phyloP scores from a whole-genome alignment of 2,113 vertebrate genomes.

The Neotoma lepida region DNA sequence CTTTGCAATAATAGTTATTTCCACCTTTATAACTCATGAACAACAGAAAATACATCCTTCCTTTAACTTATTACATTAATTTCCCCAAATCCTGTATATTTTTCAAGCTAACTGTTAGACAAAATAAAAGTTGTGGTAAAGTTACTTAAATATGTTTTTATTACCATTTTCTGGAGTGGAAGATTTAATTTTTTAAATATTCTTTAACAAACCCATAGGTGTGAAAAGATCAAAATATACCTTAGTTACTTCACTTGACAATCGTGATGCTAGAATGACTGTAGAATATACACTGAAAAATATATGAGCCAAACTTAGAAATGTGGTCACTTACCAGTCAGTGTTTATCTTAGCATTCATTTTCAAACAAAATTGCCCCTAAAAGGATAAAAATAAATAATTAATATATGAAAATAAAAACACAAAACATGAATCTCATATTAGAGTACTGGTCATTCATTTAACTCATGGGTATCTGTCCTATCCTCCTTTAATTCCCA shows the following conservation, averaged over 20 bases:
- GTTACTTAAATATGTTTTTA: not conserved
- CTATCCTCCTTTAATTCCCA: not conserved
- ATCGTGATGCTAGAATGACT: not conserved
- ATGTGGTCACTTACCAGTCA: conserved; percentile 62
- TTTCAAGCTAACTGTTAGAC: not conserved
- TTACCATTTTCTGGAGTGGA: not conserved
- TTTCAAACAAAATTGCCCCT: not conserved
- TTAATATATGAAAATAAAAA: conserved; percentile 13
- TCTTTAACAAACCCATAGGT: not conserved
- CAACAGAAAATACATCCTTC: not conserved
- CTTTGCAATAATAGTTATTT: not conserved
- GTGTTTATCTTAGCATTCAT: not conserved
- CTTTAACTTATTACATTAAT: not conserved
- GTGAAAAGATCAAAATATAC: not conserved
- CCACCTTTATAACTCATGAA: not conserved
- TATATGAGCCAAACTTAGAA: not conserved
- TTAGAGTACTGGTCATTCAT: not conserved
- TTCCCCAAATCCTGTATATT: not conserved
- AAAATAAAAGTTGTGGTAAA: not conserved
- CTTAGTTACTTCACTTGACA: not conserved
- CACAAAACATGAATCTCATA: not conserved
- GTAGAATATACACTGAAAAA: not conserved
- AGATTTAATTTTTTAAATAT: not conserved
- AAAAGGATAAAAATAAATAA: conserved; percentile 35
- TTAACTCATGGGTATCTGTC: not conserved